phyloP scores from a whole-genome alignment of 2,888 invertebrate genomes.

The Mythimna lalbum region DNA sequence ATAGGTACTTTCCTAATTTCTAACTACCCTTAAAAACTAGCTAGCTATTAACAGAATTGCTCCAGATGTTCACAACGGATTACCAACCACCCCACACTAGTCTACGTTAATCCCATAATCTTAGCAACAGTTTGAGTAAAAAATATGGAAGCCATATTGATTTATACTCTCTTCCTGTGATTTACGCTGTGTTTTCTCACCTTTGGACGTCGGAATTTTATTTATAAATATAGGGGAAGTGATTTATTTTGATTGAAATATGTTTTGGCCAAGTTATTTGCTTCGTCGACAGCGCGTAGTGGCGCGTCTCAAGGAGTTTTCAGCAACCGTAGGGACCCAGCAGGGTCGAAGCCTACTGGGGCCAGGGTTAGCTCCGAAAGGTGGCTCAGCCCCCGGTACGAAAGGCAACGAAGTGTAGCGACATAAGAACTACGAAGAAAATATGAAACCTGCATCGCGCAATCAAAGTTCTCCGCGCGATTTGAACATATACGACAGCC shows the following conservation, averaged over 20 bases:
- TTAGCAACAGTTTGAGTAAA: slow-evolving; percentile 47
- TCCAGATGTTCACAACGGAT: slow-evolving; percentile 59
- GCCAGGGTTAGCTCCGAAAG: no score
- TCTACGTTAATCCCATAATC: slow-evolving; percentile 57
- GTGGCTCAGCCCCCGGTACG: no score
- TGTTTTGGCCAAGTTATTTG: background rate
- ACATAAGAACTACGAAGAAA: no score
- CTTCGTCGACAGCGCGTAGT: no score
- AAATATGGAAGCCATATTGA: slow-evolving; percentile 56
- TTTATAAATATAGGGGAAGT: slow-evolving; percentile 26
- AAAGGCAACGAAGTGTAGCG: no score
- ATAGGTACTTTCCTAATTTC: background rate
- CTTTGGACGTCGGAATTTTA: slow-evolving; percentile 52
- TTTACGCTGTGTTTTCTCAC: slow-evolving; percentile 69
- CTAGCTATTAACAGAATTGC: slow-evolving; percentile 57
- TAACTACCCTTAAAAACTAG: slow-evolving; percentile 51
- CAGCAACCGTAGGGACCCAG: no score
- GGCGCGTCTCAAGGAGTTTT: no score
- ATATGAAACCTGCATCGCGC: no score
- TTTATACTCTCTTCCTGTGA: slow-evolving; percentile 67
- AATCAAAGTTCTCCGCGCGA: no score
- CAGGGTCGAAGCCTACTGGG: no score
- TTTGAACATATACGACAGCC: no score
- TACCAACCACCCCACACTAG: slow-evolving; percentile 58
- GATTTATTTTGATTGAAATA: slow-evolving; percentile 41